Percentiles rank a stretch among this genome's conserved stretches.
These are phyloP conservation scores for Macrotis lagotis DNA, from an alignment of 2,113 vertebrate species.

Conservation along the genomic window DNA sequence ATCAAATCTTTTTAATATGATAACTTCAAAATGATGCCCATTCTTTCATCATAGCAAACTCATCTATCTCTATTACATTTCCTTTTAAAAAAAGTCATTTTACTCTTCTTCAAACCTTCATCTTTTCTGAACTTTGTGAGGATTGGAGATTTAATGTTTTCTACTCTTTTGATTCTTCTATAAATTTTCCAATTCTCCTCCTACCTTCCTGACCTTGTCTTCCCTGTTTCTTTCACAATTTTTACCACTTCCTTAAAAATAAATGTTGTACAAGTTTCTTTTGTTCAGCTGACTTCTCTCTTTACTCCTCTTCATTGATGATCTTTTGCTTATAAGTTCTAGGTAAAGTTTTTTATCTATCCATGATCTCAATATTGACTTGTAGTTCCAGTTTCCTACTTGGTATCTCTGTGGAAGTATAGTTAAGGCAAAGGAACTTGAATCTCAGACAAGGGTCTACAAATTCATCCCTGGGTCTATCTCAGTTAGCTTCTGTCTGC, in stretches of 20 bases:
- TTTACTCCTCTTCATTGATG: not conserved
- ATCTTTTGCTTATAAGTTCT: not conserved
- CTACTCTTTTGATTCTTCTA: not conserved
- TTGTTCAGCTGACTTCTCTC: not conserved
- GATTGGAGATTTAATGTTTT: not conserved
- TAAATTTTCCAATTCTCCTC: not conserved
- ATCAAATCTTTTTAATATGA: not conserved
- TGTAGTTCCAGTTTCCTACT: not conserved
- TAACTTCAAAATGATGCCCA: not conserved
- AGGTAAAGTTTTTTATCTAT: not conserved
- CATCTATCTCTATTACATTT: not conserved
- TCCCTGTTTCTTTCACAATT: not conserved
- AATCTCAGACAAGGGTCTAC: not conserved
- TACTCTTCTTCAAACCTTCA: not conserved
- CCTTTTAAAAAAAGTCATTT: not conserved
- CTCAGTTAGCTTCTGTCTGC: not conserved
- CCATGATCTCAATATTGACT: not conserved
- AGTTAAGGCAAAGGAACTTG: not conserved
- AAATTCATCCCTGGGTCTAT: not conserved
- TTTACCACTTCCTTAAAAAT: not conserved
- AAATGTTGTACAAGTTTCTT: not conserved
- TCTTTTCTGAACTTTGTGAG: not conserved
- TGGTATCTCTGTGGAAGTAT: not conserved
- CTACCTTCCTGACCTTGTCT: not conserved
- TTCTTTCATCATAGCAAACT: not conserved